These are phyloP conservation scores for Callionymus lyra DNA, from an alignment of 2,113 vertebrate genomes.

Conservation along the genomic window DNA sequence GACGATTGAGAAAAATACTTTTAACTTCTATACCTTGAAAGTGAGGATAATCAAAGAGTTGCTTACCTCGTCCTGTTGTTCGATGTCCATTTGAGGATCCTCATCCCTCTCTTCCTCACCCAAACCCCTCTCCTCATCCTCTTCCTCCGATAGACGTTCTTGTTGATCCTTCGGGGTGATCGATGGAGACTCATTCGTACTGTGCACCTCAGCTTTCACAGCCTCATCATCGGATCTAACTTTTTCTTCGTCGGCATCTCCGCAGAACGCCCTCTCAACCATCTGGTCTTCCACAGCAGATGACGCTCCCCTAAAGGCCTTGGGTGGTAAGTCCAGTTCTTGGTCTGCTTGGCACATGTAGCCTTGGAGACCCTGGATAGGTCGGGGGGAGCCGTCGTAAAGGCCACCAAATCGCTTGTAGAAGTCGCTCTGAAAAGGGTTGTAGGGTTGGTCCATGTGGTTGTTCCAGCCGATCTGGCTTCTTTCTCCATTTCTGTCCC, in stretches of 20 bases:
- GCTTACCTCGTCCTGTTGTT: slow-evolving; percentile 47
- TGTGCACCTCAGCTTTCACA: slow-evolving; percentile 51
- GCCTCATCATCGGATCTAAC: slow-evolving; percentile 81
- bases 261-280: slow-evolving; percentile 78
- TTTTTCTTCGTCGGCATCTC: slow-evolving; percentile 78
- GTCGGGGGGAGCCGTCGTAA: slow-evolving; percentile 70
- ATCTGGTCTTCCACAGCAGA: slow-evolving; percentile 67
- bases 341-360: slow-evolving; percentile 67
- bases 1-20: slow-evolving; percentile 31
- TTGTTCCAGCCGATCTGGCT: slow-evolving; percentile 70
- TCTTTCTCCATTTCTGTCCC: slow-evolving; percentile 71
- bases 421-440: slow-evolving; percentile 83
- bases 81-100: slow-evolving; percentile 54
- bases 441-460: slow-evolving; percentile 73
- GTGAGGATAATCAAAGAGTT: too few species aligned
- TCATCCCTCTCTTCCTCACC: slow-evolving; percentile 54
- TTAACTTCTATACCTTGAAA: too few species aligned
- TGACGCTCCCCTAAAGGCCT: slow-evolving; percentile 60
- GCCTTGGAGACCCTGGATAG: slow-evolving; percentile 59
- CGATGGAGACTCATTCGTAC: slow-evolving; percentile 60
- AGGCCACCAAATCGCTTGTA: slow-evolving; percentile 84
- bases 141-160: slow-evolving; percentile 53
- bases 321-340: slow-evolving; percentile 63
- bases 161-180: slow-evolving; percentile 47
- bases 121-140: slow-evolving; percentile 53